Evolutionary conservation across 2,888 invertebrate genomes (phyloP).

Genomic region (Luperina nickerlii): DNA sequence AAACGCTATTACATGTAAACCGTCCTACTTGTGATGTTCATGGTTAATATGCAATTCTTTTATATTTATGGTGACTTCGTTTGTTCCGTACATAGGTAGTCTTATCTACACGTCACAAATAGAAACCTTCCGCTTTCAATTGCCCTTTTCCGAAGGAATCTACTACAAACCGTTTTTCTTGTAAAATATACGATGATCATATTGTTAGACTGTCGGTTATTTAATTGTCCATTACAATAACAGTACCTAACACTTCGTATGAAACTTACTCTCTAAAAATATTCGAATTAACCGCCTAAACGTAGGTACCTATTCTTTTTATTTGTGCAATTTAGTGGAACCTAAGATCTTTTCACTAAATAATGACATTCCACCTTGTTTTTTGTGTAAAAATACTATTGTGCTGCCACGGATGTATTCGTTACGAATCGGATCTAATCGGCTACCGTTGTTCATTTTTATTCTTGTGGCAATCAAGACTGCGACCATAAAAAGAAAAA

Average conservation of each 20-base stretch:
- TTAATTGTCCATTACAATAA: not conserved
- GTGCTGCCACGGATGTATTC: not conserved
- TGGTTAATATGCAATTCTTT: conserved; percentile 25
- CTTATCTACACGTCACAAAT: not conserved
- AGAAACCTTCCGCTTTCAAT: not conserved
- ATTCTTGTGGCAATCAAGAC: conserved; percentile 8
- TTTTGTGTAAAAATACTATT: conserved; percentile 4
- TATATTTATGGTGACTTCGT: conserved; percentile 7
- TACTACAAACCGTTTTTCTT: not conserved
- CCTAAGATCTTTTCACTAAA: not conserved
- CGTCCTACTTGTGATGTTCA: conserved; percentile 36
- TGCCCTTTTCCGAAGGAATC: not conserved
- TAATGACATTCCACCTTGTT: not conserved
- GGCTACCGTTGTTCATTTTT: conserved; percentile 15
- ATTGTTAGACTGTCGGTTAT: not conserved
- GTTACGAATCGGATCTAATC: conserved; percentile 16
- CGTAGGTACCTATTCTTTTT: not conserved
- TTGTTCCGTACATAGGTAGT: not conserved
- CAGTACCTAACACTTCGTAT: not conserved
- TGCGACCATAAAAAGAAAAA: not conserved
- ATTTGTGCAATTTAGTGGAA: not conserved
- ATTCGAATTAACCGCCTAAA: not conserved
- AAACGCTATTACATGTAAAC: conserved; percentile 65
- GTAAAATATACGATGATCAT: not conserved
- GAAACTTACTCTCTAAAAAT: not conserved